phyloP scores from a whole-genome alignment of 2,797 vertebrate species.

The Balearica regulorum region DNA sequence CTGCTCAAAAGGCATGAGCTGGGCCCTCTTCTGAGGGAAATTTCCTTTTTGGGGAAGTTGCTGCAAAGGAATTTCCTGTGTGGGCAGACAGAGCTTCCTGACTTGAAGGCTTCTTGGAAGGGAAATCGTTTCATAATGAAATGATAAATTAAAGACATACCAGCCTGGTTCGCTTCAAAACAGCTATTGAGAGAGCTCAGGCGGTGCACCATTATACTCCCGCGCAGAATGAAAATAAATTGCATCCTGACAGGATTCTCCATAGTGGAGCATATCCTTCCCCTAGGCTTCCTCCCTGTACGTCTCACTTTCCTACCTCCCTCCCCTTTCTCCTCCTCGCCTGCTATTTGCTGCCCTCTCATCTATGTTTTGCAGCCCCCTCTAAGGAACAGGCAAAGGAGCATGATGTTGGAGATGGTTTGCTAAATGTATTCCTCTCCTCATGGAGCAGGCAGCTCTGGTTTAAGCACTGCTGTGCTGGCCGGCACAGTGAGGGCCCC shows the following conservation, averaged over 20 bases:
- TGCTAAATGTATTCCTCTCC: background rate
- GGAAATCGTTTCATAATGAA: conserved; percentile 89
- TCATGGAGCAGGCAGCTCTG: background rate
- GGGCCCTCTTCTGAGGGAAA: conserved; percentile 89
- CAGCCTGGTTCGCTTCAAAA: conserved; percentile 77
- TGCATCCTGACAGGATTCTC: conserved; percentile 76
- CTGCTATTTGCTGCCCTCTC: conserved; percentile 5
- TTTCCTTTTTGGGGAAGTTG: conserved; percentile 98
- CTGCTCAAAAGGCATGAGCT: conserved; percentile 78
- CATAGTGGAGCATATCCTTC: conserved; percentile 54
- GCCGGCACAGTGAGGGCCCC: accelerated
- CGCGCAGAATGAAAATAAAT: conserved; percentile 74
- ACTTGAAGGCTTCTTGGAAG: conserved; percentile 93
- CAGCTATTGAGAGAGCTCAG: conserved; percentile 71
- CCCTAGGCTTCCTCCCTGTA: conserved; percentile 26
- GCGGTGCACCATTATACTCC: conserved; percentile 72
- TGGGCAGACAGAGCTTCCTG: conserved; percentile 97
- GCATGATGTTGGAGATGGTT: background rate
- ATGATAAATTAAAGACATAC: conserved; percentile 82
- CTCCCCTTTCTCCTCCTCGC: background rate
- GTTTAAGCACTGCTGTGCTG: background rate
- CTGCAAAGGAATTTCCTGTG: conserved; percentile 99
- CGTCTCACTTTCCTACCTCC: background rate
- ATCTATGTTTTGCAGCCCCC: background rate
- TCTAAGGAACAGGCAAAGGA: background rate